These are phyloP conservation scores for Leuciscus idus DNA, from an alignment of 2,113 vertebrate genomes.

Conservation along the genomic window DNA sequence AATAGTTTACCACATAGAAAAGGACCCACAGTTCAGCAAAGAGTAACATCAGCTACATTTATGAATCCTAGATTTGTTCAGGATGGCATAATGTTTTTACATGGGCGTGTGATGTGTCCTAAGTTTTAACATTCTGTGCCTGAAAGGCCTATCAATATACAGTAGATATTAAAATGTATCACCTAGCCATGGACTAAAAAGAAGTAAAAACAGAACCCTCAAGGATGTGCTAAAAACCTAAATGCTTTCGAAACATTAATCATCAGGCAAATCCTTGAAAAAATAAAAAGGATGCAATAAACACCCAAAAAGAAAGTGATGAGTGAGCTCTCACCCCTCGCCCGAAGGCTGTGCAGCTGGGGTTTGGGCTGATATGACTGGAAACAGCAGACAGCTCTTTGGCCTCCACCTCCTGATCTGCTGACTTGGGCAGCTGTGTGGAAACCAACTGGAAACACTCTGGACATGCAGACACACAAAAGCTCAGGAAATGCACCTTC, in stretches of 20 bases:
- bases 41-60: too few relatives aligned
- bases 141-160: not conserved
- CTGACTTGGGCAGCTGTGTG: conserved; percentile 79
- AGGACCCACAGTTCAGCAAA: not conserved
- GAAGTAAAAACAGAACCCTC: not conserved
- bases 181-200: not conserved
- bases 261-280: not conserved
- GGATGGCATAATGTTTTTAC: not conserved
- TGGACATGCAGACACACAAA: conserved; percentile 64
- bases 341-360: conserved; percentile 79
- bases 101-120: not conserved
- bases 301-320: not conserved
- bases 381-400: conserved; percentile 79
- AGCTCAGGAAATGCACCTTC: not conserved
- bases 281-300: not conserved
- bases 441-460: conserved; percentile 86
- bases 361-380: conserved; percentile 73
- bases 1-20: not conserved
- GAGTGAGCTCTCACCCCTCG: conserved; percentile 76
- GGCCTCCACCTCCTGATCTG: conserved; percentile 80
- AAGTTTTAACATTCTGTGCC: too few relatives aligned
- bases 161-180: not conserved
- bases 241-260: not conserved
- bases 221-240: not conserved
- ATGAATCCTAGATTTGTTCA: not conserved